Conservation (phyloP, 2,113 vertebrate species). For the Piprites chloris region DNA sequence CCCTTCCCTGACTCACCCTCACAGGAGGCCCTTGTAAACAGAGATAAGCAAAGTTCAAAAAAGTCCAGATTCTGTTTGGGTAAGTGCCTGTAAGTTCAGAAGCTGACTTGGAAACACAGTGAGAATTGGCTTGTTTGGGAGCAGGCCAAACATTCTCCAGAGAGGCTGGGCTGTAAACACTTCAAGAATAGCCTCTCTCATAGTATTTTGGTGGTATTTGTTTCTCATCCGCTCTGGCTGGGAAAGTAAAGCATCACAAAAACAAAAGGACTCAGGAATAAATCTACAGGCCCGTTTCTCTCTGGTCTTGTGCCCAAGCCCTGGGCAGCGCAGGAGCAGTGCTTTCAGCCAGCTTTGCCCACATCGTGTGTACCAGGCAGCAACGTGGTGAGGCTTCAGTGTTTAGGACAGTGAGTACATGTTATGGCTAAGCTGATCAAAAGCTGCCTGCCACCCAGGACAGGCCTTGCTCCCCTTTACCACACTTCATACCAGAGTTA, state of each 20-base stretch:
- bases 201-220: constrained; percentile 47
- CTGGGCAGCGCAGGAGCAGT: accelerated
- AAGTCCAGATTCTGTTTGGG: constrained; percentile 43
- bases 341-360: background rate
- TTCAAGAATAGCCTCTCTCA: constrained; percentile 52
- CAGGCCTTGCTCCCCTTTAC: background rate
- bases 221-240: constrained; percentile 61
- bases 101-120: constrained; percentile 25
- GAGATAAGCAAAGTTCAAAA: constrained; percentile 59
- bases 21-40: background rate
- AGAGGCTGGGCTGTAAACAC: constrained; percentile 49
- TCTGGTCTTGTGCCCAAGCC: background rate
- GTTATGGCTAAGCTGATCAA: accelerated
- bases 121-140: constrained; percentile 39
- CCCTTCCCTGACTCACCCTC: background rate
- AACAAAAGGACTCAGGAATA: constrained; percentile 31
- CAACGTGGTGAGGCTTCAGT: accelerated
- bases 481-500: accelerated
- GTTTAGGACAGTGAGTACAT: accelerated
- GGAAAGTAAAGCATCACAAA: constrained; percentile 33
- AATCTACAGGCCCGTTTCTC: background rate
- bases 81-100: constrained; percentile 47
- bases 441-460: background rate
- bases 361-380: accelerated
- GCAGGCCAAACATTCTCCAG: constrained; percentile 42